Conservation (phyloP, 2,797 vertebrate species). For the Hydrophis major region DNA sequence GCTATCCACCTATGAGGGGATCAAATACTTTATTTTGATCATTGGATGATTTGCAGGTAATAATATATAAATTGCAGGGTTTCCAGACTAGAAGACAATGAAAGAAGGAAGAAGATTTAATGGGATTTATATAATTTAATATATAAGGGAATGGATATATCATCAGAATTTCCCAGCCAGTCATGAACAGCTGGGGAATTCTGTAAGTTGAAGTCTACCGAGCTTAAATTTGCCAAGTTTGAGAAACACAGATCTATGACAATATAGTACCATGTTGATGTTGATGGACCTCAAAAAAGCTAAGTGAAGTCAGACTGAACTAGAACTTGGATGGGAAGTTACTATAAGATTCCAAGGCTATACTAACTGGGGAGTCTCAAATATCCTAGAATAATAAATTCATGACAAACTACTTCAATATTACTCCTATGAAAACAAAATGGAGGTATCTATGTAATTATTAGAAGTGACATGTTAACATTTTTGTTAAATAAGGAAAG, state of each 20-base stretch:
- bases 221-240: background rate
- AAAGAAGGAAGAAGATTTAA: background rate
- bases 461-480: background rate
- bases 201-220: background rate
- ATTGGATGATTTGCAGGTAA: background rate
- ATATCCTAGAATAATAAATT: background rate
- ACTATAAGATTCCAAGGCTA: background rate
- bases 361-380: background rate
- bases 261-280: background rate
- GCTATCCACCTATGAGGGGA: background rate
- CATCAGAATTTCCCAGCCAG: background rate
- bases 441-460: background rate
- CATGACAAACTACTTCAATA: background rate
- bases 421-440: background rate
- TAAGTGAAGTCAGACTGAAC: background rate
- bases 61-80: background rate
- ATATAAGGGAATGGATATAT: background rate
- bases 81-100: background rate
- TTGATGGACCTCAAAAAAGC: background rate
- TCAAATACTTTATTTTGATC: background rate
- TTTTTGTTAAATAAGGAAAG: background rate
- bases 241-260: background rate
- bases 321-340: background rate
- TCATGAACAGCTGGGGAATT: background rate
- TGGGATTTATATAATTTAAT: too few relatives aligned